phyloP scores from a whole-genome alignment of 2,113 vertebrate species.

The Penelope pileata region DNA sequence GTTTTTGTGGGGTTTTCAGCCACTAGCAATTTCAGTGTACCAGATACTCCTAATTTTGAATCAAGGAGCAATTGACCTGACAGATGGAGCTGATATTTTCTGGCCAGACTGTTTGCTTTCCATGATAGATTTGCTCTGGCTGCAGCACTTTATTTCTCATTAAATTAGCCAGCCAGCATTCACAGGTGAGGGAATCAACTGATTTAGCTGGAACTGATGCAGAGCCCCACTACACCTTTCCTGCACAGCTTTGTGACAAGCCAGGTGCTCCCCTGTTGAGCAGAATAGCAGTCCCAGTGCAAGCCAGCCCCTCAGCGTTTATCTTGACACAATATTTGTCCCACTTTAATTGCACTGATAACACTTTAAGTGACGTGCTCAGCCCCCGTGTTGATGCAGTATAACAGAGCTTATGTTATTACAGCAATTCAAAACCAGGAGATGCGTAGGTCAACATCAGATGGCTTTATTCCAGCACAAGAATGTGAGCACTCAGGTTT shows the following conservation, averaged over 20 bases:
- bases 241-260: background rate
- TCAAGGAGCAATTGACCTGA: background rate
- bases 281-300: background rate
- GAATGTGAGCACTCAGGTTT: background rate
- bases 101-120: conserved; percentile 6
- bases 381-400: background rate
- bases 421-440: conserved; percentile 1
- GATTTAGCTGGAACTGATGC: background rate
- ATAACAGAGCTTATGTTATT: background rate
- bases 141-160: background rate
- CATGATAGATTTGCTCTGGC: background rate
- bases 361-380: background rate
- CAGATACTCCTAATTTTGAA: conserved; percentile 10
- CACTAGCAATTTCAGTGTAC: background rate
- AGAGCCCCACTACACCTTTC: background rate
- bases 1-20: conserved; percentile 1
- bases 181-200: background rate
- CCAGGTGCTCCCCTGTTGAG: background rate
- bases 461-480: background rate
- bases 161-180: background rate
- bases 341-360: background rate
- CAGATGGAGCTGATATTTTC: background rate
- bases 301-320: background rate
- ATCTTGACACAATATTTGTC: background rate
- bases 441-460: background rate